These are phyloP conservation scores for Tursiops truncatus DNA, from an alignment of 2,113 vertebrate species.

Conservation along the genomic window DNA sequence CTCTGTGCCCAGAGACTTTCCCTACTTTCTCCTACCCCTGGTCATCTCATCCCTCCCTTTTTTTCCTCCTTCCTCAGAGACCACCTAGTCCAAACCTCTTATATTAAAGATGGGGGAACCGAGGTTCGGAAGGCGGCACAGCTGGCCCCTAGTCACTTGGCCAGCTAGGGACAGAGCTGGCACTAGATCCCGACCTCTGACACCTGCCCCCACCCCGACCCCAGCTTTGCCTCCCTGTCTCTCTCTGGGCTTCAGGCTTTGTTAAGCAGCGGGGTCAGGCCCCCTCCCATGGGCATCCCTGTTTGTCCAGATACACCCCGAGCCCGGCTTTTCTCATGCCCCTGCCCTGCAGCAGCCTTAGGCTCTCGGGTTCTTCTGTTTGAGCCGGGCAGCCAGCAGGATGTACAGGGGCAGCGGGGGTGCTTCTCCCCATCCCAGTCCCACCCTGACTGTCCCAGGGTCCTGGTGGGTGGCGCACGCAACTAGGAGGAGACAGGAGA, in stretches of 20 bases:
- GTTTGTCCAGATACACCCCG: neutral
- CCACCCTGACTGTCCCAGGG: neutral
- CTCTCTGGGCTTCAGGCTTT: neutral
- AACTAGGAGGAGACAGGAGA: neutral
- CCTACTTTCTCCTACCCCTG: neutral
- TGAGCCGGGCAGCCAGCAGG: neutral
- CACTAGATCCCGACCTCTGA: accelerated
- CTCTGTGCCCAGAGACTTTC: neutral
- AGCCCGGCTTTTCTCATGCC: neutral
- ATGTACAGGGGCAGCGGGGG: accelerated
- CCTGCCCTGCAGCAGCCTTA: neutral
- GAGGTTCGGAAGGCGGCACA: neutral
- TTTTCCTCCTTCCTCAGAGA: neutral
- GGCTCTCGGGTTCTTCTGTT: neutral
- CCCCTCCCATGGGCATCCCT: neutral
- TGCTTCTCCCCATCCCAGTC: neutral
- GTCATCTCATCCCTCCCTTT: neutral
- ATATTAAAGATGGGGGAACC: neutral
- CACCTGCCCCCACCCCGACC: neutral
- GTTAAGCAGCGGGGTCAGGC: neutral
- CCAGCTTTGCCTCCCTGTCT: neutral
- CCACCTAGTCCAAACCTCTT: neutral
- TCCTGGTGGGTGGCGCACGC: too few relatives aligned
- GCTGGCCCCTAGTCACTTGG: neutral
- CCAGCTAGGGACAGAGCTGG: neutral